Conservation (phyloP, 2,888 invertebrate genomes). For the Conchocele bisecta region DNA sequence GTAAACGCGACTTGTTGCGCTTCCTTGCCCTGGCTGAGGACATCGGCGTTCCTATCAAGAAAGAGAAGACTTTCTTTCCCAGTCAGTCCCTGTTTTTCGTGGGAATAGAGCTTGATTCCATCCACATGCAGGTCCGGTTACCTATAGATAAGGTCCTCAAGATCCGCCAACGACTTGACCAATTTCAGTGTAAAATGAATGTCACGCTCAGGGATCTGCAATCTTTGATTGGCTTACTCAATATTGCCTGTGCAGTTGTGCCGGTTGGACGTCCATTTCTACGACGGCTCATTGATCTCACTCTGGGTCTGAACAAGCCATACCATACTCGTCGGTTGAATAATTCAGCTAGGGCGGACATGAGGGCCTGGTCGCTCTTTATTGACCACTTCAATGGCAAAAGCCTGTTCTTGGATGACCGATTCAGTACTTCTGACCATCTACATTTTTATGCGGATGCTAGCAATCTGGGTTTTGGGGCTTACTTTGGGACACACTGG, state of each 20-base stretch:
- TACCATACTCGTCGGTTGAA: conserved; percentile 22
- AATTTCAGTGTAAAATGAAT: neutral
- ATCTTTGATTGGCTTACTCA: conserved; percentile 28
- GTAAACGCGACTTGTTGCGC: conserved; percentile 3
- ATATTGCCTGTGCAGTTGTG: conserved; percentile 32
- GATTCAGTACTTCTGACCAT: conserved; percentile 8
- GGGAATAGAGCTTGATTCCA: conserved; percentile 42
- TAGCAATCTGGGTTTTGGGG: conserved; percentile 42
- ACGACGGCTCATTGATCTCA: conserved; percentile 29
- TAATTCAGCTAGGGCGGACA: conserved; percentile 10
- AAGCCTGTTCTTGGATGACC: conserved; percentile 5
- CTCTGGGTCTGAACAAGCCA: conserved; percentile 3
- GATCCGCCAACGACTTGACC: neutral
- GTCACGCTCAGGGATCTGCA: conserved; percentile 27
- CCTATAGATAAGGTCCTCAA: conserved; percentile 23
- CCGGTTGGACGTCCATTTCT: conserved; percentile 27
- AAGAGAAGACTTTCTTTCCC: conserved; percentile 23
- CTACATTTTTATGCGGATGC: conserved; percentile 40
- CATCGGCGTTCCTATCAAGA: conserved; percentile 30
- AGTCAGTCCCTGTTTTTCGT: conserved; percentile 18
- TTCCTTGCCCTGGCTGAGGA: conserved; percentile 6
- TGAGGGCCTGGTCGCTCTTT: conserved; percentile 30
- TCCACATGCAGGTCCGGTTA: conserved; percentile 24
- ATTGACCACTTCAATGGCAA: conserved; percentile 35
- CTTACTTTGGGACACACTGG: conserved; percentile 31